A percentile compares a stretch with the other conserved stretches of the same genome.
Evolutionary conservation across 1,140 invertebrate species (phyloP).

Genomic region (Tetramorium alpestre): DNA sequence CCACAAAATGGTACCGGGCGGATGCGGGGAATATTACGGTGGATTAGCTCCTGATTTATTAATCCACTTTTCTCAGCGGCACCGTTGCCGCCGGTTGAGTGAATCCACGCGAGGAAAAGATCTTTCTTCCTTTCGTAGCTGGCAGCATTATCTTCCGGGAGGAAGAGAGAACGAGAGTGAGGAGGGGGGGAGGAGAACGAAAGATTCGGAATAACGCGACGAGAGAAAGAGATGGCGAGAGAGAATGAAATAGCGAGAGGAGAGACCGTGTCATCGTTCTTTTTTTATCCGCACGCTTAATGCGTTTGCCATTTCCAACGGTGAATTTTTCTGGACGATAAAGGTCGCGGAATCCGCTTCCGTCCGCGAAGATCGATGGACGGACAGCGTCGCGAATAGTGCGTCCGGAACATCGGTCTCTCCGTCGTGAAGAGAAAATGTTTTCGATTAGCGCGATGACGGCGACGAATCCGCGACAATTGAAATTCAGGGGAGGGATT

Average conservation of each 20-base stretch:
- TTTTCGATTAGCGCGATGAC: constrained; percentile 41
- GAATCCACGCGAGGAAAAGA: constrained; percentile 45
- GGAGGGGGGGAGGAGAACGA: background rate
- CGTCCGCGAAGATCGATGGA: constrained; percentile 46
- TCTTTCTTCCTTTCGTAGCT: constrained; percentile 32
- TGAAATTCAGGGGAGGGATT: background rate
- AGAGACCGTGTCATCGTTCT: constrained; percentile 30
- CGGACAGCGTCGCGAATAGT: background rate
- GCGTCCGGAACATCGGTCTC: constrained; percentile 21
- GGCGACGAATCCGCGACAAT: constrained; percentile 30
- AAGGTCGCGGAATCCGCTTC: constrained; percentile 47
- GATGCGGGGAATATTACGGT: constrained; percentile 35
- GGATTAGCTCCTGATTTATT: constrained; percentile 62
- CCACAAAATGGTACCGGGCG: constrained; percentile 32
- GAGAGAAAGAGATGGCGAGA: background rate
- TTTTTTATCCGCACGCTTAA: constrained; percentile 56
- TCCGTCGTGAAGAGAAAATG: constrained; percentile 13
- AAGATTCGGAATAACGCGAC: background rate
- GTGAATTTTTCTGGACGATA: constrained; percentile 53
- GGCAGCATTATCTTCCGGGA: constrained; percentile 39
- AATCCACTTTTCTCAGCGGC: constrained; percentile 54
- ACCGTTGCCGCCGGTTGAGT: constrained; percentile 25
- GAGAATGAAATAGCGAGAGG: background rate
- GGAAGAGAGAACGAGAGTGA: background rate
- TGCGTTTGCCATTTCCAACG: constrained; percentile 44